Evolutionary conservation across 2,797 vertebrate species (phyloP).

Genomic region (Rhadinocentrus ornatus): DNA sequence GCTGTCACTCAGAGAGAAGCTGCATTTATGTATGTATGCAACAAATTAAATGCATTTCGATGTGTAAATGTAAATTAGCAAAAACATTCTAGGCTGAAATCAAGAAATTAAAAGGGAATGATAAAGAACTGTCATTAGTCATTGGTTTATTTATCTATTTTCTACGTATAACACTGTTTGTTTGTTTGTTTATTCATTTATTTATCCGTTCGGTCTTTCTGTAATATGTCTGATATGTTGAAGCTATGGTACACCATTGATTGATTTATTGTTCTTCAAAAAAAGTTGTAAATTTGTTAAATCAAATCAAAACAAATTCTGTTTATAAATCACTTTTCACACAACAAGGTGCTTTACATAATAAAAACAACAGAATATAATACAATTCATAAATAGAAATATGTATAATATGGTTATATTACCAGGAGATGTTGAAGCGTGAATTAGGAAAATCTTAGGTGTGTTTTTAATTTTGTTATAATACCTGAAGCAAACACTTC

Average conservation of each 20-base stretch:
- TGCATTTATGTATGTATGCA: neutral
- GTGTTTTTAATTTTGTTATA: neutral
- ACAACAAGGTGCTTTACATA: neutral
- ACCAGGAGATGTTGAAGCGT: neutral
- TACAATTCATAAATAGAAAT: neutral
- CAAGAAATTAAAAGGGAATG: neutral
- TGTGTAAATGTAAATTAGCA: neutral
- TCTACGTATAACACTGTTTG: neutral
- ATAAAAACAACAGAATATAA: neutral
- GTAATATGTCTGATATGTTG: neutral
- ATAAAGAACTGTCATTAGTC: no score
- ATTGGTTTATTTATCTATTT: neutral
- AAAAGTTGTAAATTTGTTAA: neutral
- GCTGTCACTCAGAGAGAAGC: constrained; percentile 34
- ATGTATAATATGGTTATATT: neutral
- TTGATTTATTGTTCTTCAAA: no score
- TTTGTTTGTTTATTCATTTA: neutral
- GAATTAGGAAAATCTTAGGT: neutral
- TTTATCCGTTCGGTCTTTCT: neutral
- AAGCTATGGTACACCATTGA: neutral
- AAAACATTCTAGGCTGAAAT: neutral
- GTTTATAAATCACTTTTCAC: neutral
- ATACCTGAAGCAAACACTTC: neutral
- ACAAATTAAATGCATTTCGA: neutral
- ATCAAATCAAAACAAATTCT: neutral